Percentiles rank a stretch among this genome's conserved stretches.
These are phyloP conservation scores for Diarsia brunnea DNA, from an alignment of 2,888 invertebrate species.

Conservation along the genomic window DNA sequence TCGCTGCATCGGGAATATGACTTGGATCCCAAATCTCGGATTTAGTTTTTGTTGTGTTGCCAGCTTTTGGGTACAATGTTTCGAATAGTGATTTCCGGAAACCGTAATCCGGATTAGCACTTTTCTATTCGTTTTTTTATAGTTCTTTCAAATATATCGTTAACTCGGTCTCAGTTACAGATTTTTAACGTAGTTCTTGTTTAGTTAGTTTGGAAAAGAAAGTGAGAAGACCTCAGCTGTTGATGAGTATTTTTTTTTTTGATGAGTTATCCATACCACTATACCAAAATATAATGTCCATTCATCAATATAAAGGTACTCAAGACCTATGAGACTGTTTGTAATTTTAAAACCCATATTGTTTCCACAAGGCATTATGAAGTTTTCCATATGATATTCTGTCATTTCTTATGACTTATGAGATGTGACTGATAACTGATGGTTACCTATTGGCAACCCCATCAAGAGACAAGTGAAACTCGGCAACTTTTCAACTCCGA, in stretches of 20 bases:
- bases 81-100: conserved; percentile 42
- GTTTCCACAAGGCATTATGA: not conserved
- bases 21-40: conserved; percentile 15
- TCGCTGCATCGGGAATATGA: conserved; percentile 14
- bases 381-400: not conserved
- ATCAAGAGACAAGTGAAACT: conserved; percentile 23
- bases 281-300: not conserved
- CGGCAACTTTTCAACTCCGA: not conserved
- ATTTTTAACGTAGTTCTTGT: not conserved
- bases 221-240: too few species aligned
- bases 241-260: not conserved
- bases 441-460: not conserved
- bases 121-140: conserved; percentile 6
- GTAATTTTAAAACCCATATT: not conserved
- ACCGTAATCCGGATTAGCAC: conserved; percentile 36
- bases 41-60: conserved; percentile 41
- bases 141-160: not conserved
- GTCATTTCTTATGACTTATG: not conserved
- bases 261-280: not conserved
- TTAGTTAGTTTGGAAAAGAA: not conserved
- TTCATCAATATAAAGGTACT: not conserved
- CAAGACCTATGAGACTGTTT: not conserved
- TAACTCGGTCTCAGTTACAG: not conserved
- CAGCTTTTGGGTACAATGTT: conserved; percentile 15
- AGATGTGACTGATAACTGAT: not conserved